phyloP scores from a whole-genome alignment of 2,888 invertebrate genomes.

The Cantharis rufa region DNA sequence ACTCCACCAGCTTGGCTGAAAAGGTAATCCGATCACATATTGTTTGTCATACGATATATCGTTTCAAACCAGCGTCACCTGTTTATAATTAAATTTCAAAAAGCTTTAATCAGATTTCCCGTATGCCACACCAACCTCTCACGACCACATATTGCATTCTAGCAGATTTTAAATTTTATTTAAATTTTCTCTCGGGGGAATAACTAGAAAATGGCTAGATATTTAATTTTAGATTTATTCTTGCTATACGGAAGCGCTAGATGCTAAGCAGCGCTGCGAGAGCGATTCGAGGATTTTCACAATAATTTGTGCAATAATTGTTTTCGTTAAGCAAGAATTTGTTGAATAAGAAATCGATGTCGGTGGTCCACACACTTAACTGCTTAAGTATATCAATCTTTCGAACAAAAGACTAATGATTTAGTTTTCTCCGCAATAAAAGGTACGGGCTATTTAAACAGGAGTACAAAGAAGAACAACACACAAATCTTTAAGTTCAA shows the following conservation, averaged over 20 bases:
- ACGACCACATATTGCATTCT: neutral
- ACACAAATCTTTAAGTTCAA: neutral
- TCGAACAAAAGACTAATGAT: neutral
- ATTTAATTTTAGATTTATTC: neutral
- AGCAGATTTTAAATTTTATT: neutral
- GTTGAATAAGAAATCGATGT: neutral
- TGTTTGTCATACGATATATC: neutral
- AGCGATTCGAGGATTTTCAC: neutral
- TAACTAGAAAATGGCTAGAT: too few relatives aligned
- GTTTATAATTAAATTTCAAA: neutral
- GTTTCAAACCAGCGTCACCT: neutral
- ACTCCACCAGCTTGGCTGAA: neutral
- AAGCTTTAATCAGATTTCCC: neutral
- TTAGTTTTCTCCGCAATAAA: neutral
- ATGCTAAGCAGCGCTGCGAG: neutral
- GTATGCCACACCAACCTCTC: neutral
- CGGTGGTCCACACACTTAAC: neutral
- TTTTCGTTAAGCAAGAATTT: neutral
- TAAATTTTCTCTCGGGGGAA: neutral
- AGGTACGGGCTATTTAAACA: neutral
- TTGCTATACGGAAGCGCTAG: neutral
- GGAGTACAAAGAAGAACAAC: neutral
- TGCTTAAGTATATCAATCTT: neutral
- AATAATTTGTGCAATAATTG: neutral
- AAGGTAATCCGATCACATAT: neutral